phyloP scores from a whole-genome alignment of 1,140 invertebrate genomes.

The Achatina immaculata region DNA sequence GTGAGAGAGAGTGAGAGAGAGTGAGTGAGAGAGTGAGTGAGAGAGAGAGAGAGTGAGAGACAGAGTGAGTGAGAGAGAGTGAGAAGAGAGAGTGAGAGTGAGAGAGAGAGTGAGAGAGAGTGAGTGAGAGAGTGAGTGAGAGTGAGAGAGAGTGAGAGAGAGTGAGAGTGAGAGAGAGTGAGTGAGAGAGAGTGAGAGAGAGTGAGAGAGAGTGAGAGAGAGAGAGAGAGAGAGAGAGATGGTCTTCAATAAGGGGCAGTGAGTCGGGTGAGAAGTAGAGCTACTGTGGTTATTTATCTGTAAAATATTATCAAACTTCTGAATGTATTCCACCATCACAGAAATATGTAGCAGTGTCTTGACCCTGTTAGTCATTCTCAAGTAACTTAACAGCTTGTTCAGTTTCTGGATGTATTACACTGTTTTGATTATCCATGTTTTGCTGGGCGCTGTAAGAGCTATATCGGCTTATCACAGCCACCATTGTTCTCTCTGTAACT shows the following conservation, averaged over 20 bases:
- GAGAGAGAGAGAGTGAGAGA: background rate
- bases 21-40: background rate
- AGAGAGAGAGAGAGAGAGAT: background rate
- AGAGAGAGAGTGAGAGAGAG: background rate
- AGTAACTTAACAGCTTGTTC: too few species aligned
- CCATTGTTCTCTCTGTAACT: too few species aligned
- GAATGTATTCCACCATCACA: too few species aligned
- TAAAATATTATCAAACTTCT: too few species aligned
- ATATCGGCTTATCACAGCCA: too few species aligned
- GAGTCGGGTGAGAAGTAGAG: background rate
- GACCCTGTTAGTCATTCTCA: too few species aligned
- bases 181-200: background rate
- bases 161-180: too few species aligned
- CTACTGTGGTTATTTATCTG: too few species aligned
- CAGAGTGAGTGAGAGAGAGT: slow-evolving; percentile 7
- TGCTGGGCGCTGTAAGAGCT: too few species aligned
- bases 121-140: background rate
- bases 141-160: background rate
- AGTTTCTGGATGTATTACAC: too few species aligned
- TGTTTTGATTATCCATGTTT: too few species aligned
- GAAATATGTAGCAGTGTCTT: too few species aligned
- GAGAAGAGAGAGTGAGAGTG: background rate
- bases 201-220: background rate
- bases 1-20: slow-evolving; percentile 10
- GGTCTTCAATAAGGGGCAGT: background rate